phyloP scores from a whole-genome alignment of 2,888 invertebrate genomes.

The Drosophila conformis region DNA sequence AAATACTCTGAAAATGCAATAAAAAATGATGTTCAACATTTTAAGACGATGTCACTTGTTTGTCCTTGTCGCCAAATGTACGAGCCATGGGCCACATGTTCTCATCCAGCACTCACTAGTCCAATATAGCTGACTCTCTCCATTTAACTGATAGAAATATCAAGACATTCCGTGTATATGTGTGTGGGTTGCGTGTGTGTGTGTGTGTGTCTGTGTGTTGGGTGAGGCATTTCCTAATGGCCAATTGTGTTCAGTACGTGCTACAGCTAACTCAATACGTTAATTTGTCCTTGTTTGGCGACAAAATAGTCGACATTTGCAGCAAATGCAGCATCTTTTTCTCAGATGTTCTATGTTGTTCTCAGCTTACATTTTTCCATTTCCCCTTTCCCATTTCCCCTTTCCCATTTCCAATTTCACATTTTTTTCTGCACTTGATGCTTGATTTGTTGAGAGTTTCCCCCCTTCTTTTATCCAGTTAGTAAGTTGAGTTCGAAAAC shows the following conservation, averaged over 20 bases:
- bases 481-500: slow-evolving; percentile 7
- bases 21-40: slow-evolving; percentile 70
- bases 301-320: slow-evolving; percentile 63
- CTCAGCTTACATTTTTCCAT: slow-evolving; percentile 29
- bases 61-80: slow-evolving; percentile 60
- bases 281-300: slow-evolving; percentile 67
- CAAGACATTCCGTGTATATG: slow-evolving; percentile 23
- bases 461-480: background rate
- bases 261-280: slow-evolving; percentile 65
- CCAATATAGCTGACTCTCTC: slow-evolving; percentile 12
- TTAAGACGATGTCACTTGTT: slow-evolving; percentile 67
- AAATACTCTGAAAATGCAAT: slow-evolving; percentile 64
- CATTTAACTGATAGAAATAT: slow-evolving; percentile 42
- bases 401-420: background rate
- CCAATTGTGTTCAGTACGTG: slow-evolving; percentile 66
- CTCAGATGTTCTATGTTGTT: slow-evolving; percentile 5
- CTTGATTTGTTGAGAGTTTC: slow-evolving; percentile 36
- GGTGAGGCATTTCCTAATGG: slow-evolving; percentile 62
- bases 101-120: slow-evolving; percentile 4
- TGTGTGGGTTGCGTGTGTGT: background rate
- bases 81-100: slow-evolving; percentile 55
- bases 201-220: slow-evolving; percentile 24
- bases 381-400: background rate
- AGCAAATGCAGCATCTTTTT: slow-evolving; percentile 46
- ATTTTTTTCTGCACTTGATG: slow-evolving; percentile 25